phyloP scores from a whole-genome alignment of 2,888 invertebrate species.

The Dichetophora obliterata region DNA sequence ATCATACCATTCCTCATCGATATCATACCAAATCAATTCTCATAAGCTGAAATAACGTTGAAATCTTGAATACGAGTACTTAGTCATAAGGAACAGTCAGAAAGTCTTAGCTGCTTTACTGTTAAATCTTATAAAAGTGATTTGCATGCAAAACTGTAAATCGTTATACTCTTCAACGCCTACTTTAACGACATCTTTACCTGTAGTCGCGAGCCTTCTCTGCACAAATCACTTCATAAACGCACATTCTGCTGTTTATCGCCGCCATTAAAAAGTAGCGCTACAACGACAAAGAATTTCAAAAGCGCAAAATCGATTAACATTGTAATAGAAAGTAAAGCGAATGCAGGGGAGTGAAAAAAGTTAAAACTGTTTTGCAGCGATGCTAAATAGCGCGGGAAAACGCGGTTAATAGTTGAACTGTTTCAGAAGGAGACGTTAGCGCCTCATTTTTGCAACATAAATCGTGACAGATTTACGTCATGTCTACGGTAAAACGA shows the following conservation, averaged over 20 bases:
- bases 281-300: background rate
- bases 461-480: slow-evolving; percentile 24
- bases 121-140: background rate
- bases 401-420: background rate
- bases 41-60: too few relatives aligned
- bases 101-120: background rate
- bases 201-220: background rate
- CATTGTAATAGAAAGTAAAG: background rate
- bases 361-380: background rate
- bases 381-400: background rate
- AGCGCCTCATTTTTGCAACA: slow-evolving; percentile 10
- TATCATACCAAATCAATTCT: too few relatives aligned
- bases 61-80: background rate
- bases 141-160: background rate
- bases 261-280: slow-evolving; percentile 1
- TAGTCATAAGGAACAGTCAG: background rate
- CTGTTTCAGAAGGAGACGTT: slow-evolving; percentile 12
- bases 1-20: too few relatives aligned
- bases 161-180: background rate
- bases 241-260: slow-evolving; percentile 21
- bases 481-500: background rate
- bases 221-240: background rate
- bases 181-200: background rate
- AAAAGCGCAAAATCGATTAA: slow-evolving; percentile 17
- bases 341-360: background rate